phyloP scores from a whole-genome alignment of 2,113 vertebrate species.

The Anguilla japonica region DNA sequence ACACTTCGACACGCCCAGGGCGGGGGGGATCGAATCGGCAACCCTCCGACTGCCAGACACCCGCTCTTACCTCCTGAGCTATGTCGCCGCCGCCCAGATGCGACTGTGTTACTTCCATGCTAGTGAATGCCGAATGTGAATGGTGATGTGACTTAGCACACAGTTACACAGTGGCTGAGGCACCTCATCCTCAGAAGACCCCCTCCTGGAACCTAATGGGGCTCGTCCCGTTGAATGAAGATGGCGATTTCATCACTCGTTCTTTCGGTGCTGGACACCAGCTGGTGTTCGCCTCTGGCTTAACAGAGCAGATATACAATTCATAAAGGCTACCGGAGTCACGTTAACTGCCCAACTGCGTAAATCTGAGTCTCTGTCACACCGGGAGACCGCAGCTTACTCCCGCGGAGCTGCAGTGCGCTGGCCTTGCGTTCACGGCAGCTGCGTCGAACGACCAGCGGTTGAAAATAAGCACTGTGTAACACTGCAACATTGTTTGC shows the following conservation, averaged over 20 bases:
- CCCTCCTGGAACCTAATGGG: background rate
- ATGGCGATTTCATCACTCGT: conserved; percentile 20
- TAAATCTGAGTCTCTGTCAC: background rate
- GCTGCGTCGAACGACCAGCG: background rate
- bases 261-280: background rate
- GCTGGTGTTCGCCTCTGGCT: background rate
- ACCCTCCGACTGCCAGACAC: no score
- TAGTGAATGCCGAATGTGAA: background rate
- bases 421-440: background rate
- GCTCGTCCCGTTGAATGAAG: background rate
- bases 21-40: no score
- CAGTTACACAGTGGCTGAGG: conserved; percentile 14
- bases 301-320: background rate
- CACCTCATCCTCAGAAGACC: no score
- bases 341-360: background rate
- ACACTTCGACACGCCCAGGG: no score
- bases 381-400: conserved; percentile 10
- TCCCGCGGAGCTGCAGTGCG: background rate
- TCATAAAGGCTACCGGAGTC: background rate
- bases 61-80: no score
- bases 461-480: background rate
- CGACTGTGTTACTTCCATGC: background rate
- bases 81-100: no score
- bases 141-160: background rate
- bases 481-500: background rate